Evolutionary conservation across 2,888 invertebrate genomes (phyloP), one percentile per base, ranked within the genome.

Genomic region (Enoplolaimus lenunculus): DNA sequence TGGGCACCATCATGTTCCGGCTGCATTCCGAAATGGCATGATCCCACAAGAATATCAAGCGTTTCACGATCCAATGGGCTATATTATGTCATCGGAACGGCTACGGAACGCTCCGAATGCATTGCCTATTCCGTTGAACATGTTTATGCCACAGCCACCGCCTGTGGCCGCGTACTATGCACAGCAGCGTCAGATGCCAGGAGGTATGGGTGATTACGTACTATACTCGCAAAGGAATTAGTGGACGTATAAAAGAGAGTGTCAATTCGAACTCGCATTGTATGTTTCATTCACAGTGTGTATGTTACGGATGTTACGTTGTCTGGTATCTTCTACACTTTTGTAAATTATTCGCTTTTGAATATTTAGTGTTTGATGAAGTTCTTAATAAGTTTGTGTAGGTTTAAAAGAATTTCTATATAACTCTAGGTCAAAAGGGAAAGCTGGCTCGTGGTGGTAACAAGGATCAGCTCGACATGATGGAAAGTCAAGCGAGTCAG

Each of bases 111-210:
- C 30, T 30, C 88, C 89, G 76, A 89, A 89, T 76, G 84, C 82
- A 75, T 86, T 93, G 75, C 93, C 94, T 0, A 92, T 95, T 1
- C 90, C 93, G 0, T 89, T 93, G 87, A 91, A 90, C 81, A 91
- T 90, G 89, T 78, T 78, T 68, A 30, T 65, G 34, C 73, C 71
- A 16, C 74, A 33, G 35, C 72, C 72, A 21, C 86, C 87, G 21
- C 88, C 87, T 76, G 87, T 89, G 71, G 88, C 88, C 34, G 88
- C 89, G 0, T 82, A 89, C 2, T 89, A 88, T 81, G 88, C 88
- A 79, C 89, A 88, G 77, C 88, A 88, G 76, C 88, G 87, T 77
- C 88, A 87, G 76, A 87, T 87, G 77, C 62, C 74, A 73, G 87
- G 88, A 0, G n/a, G n/a, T n/a, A n/a, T n/a, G n/a, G n/a, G n/a